Conservation (phyloP, 2,888 invertebrate species). For the Epistrophe grossulariae region DNA sequence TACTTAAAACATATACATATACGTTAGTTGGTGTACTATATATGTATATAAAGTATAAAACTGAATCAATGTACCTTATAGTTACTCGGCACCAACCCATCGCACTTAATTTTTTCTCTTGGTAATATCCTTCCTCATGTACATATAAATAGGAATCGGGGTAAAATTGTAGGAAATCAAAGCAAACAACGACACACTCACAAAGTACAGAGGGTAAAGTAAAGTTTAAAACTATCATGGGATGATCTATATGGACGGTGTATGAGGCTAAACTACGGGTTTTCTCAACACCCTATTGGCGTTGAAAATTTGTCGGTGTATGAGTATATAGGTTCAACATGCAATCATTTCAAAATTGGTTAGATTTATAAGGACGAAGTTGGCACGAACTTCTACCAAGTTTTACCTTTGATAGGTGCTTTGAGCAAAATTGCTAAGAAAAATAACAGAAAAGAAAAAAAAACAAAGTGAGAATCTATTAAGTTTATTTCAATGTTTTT, state of each 20-base stretch:
- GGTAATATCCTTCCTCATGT: conserved; percentile 62
- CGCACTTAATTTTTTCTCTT: conserved; percentile 68
- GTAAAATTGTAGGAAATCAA: conserved; percentile 65
- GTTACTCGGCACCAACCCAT: conserved; percentile 41
- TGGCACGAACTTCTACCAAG: conserved; percentile 65
- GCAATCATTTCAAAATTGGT: conserved; percentile 73
- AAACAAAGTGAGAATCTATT: not conserved
- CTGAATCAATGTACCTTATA: conserved; percentile 49
- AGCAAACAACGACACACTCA: conserved; percentile 21
- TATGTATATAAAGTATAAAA: not conserved
- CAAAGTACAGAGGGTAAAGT: conserved; percentile 26
- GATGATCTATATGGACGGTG: conserved; percentile 54
- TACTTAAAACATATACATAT: not conserved
- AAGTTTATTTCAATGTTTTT: not conserved
- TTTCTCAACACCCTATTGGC: conserved; percentile 38
- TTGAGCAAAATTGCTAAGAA: conserved; percentile 18
- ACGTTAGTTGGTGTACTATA: not conserved
- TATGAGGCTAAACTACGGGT: conserved; percentile 40
- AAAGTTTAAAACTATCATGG: conserved; percentile 64
- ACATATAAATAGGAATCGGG: not conserved
- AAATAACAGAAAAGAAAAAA: not conserved
- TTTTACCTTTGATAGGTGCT: conserved; percentile 40
- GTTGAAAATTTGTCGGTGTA: conserved; percentile 24
- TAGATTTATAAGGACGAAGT: conserved; percentile 70
- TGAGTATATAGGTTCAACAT: conserved; percentile 52